A percentile compares a stretch with the other conserved stretches of the same genome.
phyloP scores from a whole-genome alignment of 2,797 vertebrate genomes.

The Chelonia mydas region DNA sequence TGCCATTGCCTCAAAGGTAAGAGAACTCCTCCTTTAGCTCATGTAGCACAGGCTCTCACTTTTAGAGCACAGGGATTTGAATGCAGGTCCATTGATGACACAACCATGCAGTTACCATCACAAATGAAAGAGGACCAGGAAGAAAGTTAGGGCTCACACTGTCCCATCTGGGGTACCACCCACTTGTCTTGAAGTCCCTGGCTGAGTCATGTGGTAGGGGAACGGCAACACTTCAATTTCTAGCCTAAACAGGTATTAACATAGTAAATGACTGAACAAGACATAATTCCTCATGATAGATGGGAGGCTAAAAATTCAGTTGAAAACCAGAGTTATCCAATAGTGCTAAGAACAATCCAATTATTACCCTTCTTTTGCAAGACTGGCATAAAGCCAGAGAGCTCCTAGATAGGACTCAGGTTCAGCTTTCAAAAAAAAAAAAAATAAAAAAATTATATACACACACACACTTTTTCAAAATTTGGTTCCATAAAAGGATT shows the following conservation, averaged over 20 bases:
- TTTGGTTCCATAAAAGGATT: neutral
- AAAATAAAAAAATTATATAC: no score
- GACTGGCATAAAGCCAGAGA: neutral
- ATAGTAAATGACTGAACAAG: neutral
- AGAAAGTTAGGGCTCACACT: neutral
- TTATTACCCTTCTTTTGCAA: neutral
- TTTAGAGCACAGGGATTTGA: conserved; percentile 16
- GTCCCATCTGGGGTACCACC: neutral
- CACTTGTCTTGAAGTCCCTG: neutral
- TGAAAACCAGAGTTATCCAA: neutral
- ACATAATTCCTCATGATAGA: neutral
- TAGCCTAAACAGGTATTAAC: conserved; percentile 2
- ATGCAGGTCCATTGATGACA: neutral
- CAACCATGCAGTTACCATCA: neutral
- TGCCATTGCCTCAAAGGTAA: neutral
- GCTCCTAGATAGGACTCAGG: neutral
- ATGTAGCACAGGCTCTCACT: neutral
- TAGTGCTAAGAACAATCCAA: neutral
- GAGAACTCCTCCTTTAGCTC: neutral
- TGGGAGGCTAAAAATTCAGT: neutral
- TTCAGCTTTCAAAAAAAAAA: neutral
- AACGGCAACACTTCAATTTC: neutral
- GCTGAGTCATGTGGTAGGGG: neutral
- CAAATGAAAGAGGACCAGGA: neutral
- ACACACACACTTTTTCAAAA: neutral